A percentile compares a stretch with the other conserved stretches of the same genome.
phyloP scores from a whole-genome alignment of 2,797 vertebrate species.

The Nannoperca australis region DNA sequence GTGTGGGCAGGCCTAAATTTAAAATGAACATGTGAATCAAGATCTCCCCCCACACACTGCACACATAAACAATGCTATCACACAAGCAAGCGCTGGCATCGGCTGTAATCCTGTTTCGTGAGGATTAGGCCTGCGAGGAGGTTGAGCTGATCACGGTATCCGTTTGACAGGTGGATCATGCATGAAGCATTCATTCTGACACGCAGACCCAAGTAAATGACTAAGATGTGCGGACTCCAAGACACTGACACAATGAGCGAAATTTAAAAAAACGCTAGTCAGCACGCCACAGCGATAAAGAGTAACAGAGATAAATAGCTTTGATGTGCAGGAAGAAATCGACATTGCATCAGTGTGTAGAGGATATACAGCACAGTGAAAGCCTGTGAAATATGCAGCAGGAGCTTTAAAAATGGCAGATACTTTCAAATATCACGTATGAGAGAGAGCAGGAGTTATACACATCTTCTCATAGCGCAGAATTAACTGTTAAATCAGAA shows the following conservation, averaged over 20 bases:
- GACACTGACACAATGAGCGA: slow-evolving; percentile 47
- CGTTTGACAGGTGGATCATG: slow-evolving; percentile 73
- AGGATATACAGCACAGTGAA: neutral
- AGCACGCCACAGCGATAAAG: slow-evolving; percentile 36
- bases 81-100: slow-evolving; percentile 49
- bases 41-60: slow-evolving; percentile 56
- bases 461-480: neutral
- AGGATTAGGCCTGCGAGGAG: slow-evolving; percentile 66
- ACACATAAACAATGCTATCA: slow-evolving; percentile 65
- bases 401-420: neutral
- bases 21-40: slow-evolving; percentile 60
- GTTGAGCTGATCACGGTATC: slow-evolving; percentile 70
- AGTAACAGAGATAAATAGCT: slow-evolving; percentile 47
- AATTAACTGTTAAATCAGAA: slow-evolving; percentile 12
- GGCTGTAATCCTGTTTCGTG: slow-evolving; percentile 67
- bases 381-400: neutral
- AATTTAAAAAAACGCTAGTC: slow-evolving; percentile 40
- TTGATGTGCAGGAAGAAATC: slow-evolving; percentile 40
- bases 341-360: slow-evolving; percentile 26
- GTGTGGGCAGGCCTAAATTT: slow-evolving; percentile 42
- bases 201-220: slow-evolving; percentile 49
- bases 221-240: slow-evolving; percentile 39
- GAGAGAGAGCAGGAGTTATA: neutral
- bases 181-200: slow-evolving; percentile 70
- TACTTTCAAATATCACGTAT: neutral